phyloP scores from a whole-genome alignment of 2,113 vertebrate species.

The Rhea americana region DNA sequence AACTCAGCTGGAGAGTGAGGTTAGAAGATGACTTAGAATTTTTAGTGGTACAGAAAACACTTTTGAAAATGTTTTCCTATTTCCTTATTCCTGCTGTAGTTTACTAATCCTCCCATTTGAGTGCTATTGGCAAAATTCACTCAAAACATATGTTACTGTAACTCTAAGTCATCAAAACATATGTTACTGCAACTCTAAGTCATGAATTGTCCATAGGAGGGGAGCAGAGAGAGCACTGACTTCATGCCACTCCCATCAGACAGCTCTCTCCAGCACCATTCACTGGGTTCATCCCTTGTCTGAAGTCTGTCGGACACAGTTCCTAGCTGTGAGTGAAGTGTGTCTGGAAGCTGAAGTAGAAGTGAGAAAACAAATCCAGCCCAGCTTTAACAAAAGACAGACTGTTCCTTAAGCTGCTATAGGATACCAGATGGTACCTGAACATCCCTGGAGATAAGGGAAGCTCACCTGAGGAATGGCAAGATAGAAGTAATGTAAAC shows the following conservation, averaged over 20 bases:
- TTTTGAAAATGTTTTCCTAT: not conserved
- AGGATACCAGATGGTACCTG: not conserved
- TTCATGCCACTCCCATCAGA: accelerated
- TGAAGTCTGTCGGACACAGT: not conserved
- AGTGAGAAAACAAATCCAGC: not conserved
- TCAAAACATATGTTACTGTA: not conserved
- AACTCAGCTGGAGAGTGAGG: not conserved
- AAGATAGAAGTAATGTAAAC: not conserved
- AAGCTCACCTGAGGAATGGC: no score
- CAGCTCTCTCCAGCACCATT: no score
- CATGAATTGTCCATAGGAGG: not conserved
- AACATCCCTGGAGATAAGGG: not conserved
- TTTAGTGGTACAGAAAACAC: not conserved
- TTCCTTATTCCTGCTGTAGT: not conserved
- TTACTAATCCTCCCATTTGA: not conserved
- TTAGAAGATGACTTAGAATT: not conserved
- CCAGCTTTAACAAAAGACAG: no score
- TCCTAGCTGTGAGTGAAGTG: not conserved
- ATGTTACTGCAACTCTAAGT: not conserved
- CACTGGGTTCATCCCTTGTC: not conserved
- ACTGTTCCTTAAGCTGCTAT: no score
- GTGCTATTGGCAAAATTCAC: not conserved
- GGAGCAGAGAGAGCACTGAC: not conserved
- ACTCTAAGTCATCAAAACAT: not conserved
- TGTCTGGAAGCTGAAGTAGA: not conserved